A percentile compares a stretch with the other conserved stretches of the same genome.
Evolutionary conservation across 2,797 vertebrate species (phyloP).

Genomic region (Lepilemur ruficaudatus): DNA sequence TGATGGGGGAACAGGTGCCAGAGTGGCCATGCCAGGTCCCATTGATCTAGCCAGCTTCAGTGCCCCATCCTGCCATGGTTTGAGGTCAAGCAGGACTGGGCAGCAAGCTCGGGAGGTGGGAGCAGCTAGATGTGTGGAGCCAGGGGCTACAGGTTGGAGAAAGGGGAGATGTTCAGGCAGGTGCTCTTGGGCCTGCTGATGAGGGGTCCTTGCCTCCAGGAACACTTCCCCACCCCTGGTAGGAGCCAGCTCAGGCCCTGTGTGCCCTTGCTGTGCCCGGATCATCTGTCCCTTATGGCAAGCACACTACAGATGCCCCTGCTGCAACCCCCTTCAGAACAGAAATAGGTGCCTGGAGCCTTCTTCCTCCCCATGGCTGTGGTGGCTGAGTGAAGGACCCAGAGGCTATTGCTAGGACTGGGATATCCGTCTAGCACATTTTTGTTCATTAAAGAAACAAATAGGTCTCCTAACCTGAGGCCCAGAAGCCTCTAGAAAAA

Average conservation of each 20-base stretch:
- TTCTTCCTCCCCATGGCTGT: neutral
- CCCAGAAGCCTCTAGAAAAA: neutral
- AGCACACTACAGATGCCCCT: neutral
- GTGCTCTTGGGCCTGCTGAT: neutral
- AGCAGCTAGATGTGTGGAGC: neutral
- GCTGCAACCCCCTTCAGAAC: neutral
- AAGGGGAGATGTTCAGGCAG: neutral
- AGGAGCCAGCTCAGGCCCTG: neutral
- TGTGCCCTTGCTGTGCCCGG: neutral
- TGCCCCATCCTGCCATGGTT: neutral
- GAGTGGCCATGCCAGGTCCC: neutral
- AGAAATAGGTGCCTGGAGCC: neutral
- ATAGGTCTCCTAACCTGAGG: neutral
- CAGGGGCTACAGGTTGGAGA: neutral
- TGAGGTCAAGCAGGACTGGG: neutral
- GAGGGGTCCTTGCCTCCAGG: neutral
- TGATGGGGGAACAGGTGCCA: neutral
- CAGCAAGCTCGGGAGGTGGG: neutral
- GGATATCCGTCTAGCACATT: neutral
- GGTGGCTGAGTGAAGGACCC: neutral
- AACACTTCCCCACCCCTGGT: neutral
- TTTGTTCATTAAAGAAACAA: constrained; percentile 19
- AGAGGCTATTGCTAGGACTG: neutral
- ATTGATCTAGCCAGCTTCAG: neutral
- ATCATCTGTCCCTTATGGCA: neutral